phyloP scores from a whole-genome alignment of 2,797 vertebrate genomes.

The Helostoma temminkii region DNA sequence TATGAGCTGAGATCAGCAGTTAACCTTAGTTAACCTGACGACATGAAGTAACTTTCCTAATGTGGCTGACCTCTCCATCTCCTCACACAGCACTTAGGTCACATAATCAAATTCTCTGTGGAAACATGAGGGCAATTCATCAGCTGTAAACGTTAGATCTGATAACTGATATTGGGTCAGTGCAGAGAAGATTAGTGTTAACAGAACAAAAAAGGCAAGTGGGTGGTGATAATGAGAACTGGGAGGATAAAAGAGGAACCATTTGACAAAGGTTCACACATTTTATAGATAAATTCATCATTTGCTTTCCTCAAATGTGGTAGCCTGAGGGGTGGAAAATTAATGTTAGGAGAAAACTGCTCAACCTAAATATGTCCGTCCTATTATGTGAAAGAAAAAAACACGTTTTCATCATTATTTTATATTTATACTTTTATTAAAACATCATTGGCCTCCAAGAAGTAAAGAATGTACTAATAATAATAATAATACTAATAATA shows the following conservation, averaged over 20 bases:
- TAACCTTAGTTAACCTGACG: conserved; percentile 50
- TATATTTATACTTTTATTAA: conserved; percentile 81
- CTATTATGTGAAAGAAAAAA: conserved; percentile 30
- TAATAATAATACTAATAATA: conserved; percentile 71
- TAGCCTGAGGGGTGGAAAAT: conserved; percentile 33
- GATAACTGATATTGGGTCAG: conserved; percentile 26
- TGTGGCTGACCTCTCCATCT: conserved; percentile 25
- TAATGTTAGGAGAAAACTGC: conserved; percentile 27
- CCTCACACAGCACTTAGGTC: conserved; percentile 17
- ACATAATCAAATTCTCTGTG: conserved; percentile 29
- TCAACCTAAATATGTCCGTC: conserved; percentile 52
- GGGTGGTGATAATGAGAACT: conserved; percentile 54
- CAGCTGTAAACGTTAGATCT: conserved; percentile 31
- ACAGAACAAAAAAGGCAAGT: conserved; percentile 30
- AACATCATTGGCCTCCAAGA: conserved; percentile 80
- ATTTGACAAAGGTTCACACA: conserved; percentile 42
- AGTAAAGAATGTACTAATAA: conserved; percentile 82
- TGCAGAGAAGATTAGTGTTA: conserved; percentile 40
- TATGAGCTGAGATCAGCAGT: conserved; percentile 48
- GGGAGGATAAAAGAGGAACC: conserved; percentile 21
- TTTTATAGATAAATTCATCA: conserved; percentile 50
- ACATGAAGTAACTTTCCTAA: conserved; percentile 22
- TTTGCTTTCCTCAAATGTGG: conserved; percentile 38
- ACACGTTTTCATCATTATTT: conserved; percentile 33
- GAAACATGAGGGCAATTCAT: conserved; percentile 16